A percentile compares a stretch with the other conserved stretches of the same genome.
Conservation (phyloP, 2,113 vertebrate genomes). For the Pangasianodon gigas region DNA sequence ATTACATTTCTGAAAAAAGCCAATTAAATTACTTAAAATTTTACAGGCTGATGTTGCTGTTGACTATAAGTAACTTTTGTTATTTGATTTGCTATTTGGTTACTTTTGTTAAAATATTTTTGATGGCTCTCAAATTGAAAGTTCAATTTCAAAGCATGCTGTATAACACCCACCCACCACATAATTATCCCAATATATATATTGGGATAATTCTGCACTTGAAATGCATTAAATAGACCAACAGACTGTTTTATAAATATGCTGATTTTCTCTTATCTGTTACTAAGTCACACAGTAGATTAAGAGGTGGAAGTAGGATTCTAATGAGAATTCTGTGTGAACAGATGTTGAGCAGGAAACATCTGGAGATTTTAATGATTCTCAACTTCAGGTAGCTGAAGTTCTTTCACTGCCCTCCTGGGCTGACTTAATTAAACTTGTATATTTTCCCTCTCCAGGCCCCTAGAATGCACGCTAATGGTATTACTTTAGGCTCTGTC, state of each 20-base stretch:
- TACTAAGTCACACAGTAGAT: slow-evolving; percentile 10
- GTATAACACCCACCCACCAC: slow-evolving; percentile 15
- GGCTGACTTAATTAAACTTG: slow-evolving; percentile 56
- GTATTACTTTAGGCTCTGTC: slow-evolving; percentile 56
- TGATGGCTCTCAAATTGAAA: background rate
- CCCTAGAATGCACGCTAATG: slow-evolving; percentile 35
- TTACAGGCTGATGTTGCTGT: slow-evolving; percentile 1
- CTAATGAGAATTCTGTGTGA: slow-evolving; percentile 44
- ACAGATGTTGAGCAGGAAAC: slow-evolving; percentile 15
- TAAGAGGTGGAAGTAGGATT: slow-evolving; percentile 33
- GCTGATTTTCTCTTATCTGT: slow-evolving; percentile 13
- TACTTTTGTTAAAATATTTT: background rate
- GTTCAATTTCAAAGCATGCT: background rate
- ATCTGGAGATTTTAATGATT: slow-evolving; percentile 50
- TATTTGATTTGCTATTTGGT: background rate
- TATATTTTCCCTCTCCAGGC: slow-evolving; percentile 49
- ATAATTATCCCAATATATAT: slow-evolving; percentile 29
- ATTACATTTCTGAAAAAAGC: background rate
- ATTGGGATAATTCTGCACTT: no score
- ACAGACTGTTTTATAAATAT: slow-evolving; percentile 17
- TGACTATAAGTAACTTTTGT: background rate
- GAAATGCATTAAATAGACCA: background rate
- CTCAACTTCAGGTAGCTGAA: slow-evolving; percentile 45
- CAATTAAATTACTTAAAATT: background rate
- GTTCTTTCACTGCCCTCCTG: slow-evolving; percentile 47